phyloP scores from a whole-genome alignment of 2,888 invertebrate genomes.

The Phoenoteleia sp. region DNA sequence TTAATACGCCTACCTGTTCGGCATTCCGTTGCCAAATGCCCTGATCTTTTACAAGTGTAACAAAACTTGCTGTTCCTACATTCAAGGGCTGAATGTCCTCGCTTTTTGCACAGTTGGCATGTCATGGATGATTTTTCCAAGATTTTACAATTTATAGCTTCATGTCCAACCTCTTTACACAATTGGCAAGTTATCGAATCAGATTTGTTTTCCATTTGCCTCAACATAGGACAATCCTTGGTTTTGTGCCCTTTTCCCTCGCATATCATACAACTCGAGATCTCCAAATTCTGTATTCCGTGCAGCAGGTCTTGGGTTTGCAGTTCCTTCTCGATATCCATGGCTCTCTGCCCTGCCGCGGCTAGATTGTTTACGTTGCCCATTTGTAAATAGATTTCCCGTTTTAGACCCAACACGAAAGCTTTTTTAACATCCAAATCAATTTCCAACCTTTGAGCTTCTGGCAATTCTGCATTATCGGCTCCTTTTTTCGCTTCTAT shows the following conservation, averaged over 20 bases:
- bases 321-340: neutral
- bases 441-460: neutral
- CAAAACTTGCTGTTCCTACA: neutral
- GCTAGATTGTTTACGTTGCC: neutral
- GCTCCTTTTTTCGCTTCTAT: neutral
- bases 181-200: neutral
- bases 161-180: neutral
- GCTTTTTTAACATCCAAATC: neutral
- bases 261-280: neutral
- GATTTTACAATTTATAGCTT: neutral
- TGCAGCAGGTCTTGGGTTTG: neutral
- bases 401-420: neutral
- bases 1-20: neutral
- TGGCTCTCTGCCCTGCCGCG: neutral
- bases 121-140: no score
- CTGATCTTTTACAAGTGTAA: neutral
- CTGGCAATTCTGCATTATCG: neutral
- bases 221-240: neutral
- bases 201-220: neutral
- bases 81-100: neutral
- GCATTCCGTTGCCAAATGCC: neutral
- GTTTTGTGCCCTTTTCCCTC: neutral
- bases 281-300: neutral
- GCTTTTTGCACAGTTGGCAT: neutral
- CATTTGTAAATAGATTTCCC: neutral